Conservation (phyloP, 1,140 invertebrate species). For the Bacillus rossius region DNA sequence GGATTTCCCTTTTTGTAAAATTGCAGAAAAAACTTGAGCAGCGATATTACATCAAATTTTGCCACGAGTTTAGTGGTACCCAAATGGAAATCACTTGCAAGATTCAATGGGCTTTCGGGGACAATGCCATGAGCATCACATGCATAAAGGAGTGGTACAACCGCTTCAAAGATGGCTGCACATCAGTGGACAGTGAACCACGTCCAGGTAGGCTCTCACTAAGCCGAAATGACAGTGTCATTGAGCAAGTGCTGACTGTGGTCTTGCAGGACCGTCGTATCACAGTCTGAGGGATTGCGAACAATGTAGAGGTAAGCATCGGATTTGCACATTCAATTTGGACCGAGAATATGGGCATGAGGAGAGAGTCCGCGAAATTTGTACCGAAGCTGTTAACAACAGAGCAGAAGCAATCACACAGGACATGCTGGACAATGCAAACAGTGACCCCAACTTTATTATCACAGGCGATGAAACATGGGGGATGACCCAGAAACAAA, state of each 20-base stretch:
- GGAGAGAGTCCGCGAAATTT: slow-evolving; percentile 22
- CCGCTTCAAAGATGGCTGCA: too few relatives aligned
- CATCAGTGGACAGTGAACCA: too few relatives aligned
- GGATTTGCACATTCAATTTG: slow-evolving; percentile 17
- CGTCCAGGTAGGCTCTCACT: slow-evolving; percentile 4
- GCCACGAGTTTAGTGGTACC: slow-evolving; percentile 13
- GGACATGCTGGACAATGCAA: too few relatives aligned
- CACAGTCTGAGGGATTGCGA: slow-evolving; percentile 20
- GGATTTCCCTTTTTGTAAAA: not conserved
- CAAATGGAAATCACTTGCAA: slow-evolving; percentile 22
- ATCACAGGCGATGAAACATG: slow-evolving; percentile 29
- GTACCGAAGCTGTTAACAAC: slow-evolving; percentile 18
- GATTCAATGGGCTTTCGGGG: slow-evolving; percentile 21
- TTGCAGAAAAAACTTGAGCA: slow-evolving; percentile 2
- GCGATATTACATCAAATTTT: slow-evolving; percentile 18
- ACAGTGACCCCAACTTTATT: too few relatives aligned
- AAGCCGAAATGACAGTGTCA: slow-evolving; percentile 5
- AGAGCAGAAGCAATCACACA: not conserved
- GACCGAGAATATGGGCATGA: slow-evolving; percentile 22
- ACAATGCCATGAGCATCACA: slow-evolving; percentile 21
- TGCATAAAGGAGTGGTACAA: slow-evolving; percentile 17
- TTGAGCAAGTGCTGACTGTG: too few relatives aligned
- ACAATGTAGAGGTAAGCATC: slow-evolving; percentile 12
- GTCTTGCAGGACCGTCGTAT: too few relatives aligned
- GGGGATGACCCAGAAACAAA: slow-evolving; percentile 29